Conservation (phyloP, 2,888 invertebrate genomes). For the Caenorhabditis sp. region DNA sequence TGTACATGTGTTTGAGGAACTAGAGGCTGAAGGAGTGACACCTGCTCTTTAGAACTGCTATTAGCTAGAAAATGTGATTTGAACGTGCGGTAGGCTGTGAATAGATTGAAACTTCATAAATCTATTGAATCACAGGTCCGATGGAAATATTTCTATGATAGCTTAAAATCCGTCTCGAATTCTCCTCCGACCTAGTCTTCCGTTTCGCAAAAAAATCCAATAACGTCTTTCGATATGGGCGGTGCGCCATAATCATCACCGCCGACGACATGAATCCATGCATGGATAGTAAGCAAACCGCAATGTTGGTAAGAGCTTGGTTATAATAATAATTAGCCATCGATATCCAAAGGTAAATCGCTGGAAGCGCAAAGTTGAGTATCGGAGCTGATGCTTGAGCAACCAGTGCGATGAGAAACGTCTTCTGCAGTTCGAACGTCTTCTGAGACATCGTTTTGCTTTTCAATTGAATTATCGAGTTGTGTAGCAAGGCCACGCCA, state of each 20-base stretch:
- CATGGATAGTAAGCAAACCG: background rate
- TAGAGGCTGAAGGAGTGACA: too few species aligned
- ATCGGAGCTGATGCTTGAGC: constrained; percentile 2
- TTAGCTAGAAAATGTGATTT: too few species aligned
- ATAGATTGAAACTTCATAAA: too few species aligned
- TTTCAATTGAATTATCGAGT: background rate
- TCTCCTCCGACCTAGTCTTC: too few species aligned
- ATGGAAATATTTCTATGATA: too few species aligned
- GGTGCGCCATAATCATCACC: background rate
- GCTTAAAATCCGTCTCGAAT: too few species aligned
- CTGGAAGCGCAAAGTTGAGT: background rate
- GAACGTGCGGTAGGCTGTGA: too few species aligned
- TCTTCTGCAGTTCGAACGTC: constrained; percentile 28
- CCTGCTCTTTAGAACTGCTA: too few species aligned
- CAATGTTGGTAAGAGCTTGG: background rate
- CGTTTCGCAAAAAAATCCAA: too few species aligned
- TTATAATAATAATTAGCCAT: constrained; percentile 7
- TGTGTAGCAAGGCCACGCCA: background rate
- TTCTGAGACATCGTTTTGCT: background rate
- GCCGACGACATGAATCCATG: constrained; percentile 25
- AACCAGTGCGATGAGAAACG: constrained; percentile 16
- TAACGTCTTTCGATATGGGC: background rate
- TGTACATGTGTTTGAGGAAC: too few species aligned
- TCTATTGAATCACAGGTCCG: too few species aligned
- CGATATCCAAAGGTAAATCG: background rate